Percentiles rank a stretch among this genome's conserved stretches.
Evolutionary conservation across 2,113 vertebrate genomes (phyloP).

Genomic region (Toxostoma redivivum): DNA sequence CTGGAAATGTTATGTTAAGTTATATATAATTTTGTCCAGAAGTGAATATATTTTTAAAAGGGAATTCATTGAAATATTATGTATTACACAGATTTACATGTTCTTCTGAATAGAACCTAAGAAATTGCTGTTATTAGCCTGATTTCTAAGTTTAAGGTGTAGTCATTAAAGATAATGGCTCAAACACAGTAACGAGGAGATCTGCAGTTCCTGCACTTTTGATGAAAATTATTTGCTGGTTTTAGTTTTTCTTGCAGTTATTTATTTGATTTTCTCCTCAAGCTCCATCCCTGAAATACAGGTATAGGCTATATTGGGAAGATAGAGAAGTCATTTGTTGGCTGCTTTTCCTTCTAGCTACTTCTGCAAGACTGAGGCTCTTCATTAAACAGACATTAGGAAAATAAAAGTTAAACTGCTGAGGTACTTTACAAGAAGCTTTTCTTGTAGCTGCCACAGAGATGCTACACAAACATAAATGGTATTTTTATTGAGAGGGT

Average conservation of each 20-base stretch:
- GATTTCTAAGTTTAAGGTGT: neutral
- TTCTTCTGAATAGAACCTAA: neutral
- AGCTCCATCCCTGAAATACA: neutral
- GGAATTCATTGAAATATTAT: neutral
- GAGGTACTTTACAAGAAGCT: neutral
- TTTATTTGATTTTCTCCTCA: neutral
- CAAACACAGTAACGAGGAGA: neutral
- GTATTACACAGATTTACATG: neutral
- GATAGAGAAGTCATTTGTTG: neutral
- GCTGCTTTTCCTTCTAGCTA: neutral
- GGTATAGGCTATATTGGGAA: neutral
- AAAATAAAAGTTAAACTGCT: neutral
- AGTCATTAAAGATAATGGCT: neutral
- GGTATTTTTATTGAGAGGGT: constrained; percentile 3
- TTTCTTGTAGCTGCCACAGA: neutral
- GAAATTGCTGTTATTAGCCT: neutral
- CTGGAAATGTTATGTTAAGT: neutral
- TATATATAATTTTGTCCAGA: neutral
- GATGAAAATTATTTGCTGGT: neutral
- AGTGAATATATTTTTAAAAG: neutral
- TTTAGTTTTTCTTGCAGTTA: neutral
- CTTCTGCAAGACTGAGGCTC: neutral
- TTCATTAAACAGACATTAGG: neutral
- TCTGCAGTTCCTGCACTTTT: neutral
- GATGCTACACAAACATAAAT: constrained; percentile 13